These are phyloP conservation scores for Drosophila limbata DNA, from an alignment of 2,888 invertebrate species.

Conservation along the genomic window DNA sequence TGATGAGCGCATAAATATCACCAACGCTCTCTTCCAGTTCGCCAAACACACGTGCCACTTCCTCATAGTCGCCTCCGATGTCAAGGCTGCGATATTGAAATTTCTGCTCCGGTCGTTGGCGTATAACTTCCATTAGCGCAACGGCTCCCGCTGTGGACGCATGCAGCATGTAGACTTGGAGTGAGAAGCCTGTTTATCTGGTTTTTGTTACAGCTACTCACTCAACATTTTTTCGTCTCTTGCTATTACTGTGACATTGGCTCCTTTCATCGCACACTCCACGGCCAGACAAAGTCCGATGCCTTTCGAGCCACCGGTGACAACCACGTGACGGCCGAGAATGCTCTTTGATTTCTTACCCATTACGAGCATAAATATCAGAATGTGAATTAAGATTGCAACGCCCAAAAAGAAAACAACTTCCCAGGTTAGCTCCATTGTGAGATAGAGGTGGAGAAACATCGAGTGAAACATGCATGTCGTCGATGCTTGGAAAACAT, in stretches of 20 bases:
- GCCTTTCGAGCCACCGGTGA: slow-evolving; percentile 98
- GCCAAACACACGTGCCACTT: slow-evolving; percentile 87
- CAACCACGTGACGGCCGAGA: slow-evolving; percentile 88
- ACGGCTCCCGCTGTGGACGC: slow-evolving; percentile 86
- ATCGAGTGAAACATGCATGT: too few relatives aligned
- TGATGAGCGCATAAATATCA: slow-evolving; percentile 95
- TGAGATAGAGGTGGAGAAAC: too few relatives aligned
- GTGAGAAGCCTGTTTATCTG: slow-evolving; percentile 16
- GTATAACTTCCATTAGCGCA: slow-evolving; percentile 87
- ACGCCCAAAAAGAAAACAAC: slow-evolving; percentile 69
- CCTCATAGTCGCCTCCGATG: slow-evolving; percentile 88
- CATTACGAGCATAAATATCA: slow-evolving; percentile 80
- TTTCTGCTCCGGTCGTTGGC: slow-evolving; percentile 86
- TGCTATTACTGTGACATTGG: slow-evolving; percentile 96
- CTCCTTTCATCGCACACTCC: slow-evolving; percentile 92
- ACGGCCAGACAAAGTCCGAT: slow-evolving; percentile 95
- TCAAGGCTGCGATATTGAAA: slow-evolving; percentile 90
- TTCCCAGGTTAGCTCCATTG: slow-evolving; percentile 72
- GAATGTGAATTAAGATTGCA: slow-evolving; percentile 75
- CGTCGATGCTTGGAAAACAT: too few relatives aligned
- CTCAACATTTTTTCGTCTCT: slow-evolving; percentile 90
- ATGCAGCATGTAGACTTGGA: background rate
- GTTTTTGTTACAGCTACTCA: slow-evolving; percentile 76
- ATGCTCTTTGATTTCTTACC: slow-evolving; percentile 76
- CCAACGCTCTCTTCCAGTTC: slow-evolving; percentile 89